Evolutionary conservation across 2,113 vertebrate species (phyloP).

Genomic region (Dascyllus trimaculatus): DNA sequence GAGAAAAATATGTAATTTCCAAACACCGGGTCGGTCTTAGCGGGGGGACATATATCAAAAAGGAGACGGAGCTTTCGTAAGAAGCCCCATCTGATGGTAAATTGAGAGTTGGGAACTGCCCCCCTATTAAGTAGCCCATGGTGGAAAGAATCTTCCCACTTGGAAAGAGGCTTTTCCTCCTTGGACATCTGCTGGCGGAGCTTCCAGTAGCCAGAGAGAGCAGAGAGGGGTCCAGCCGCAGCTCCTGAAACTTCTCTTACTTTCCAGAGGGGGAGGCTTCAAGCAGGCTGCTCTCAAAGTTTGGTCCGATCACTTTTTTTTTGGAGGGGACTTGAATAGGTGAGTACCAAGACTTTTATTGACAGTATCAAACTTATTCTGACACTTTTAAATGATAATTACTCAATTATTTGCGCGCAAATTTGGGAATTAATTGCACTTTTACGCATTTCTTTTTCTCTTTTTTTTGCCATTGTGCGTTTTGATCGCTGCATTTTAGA

Average conservation of each 20-base stretch:
- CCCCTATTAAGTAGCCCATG: constrained; percentile 96
- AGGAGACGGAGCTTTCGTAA: constrained; percentile 91
- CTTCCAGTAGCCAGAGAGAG: constrained; percentile 73
- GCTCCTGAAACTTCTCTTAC: constrained; percentile 60
- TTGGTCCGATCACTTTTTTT: constrained; percentile 37
- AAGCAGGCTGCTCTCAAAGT: constrained; percentile 44
- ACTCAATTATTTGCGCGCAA: neutral
- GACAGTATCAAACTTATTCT: neutral
- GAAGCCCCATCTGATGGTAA: constrained; percentile 86
- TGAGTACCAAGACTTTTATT: constrained; percentile 53
- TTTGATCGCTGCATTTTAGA: neutral
- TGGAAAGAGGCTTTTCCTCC: constrained; percentile 85
- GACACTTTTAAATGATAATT: neutral
- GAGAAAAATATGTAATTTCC: constrained; percentile 78
- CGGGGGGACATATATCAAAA: constrained; percentile 64
- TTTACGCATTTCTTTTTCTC: neutral
- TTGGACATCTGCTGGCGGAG: constrained; percentile 82
- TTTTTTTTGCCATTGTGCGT: neutral
- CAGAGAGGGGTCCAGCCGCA: constrained; percentile 66
- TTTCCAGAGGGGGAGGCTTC: constrained; percentile 59
- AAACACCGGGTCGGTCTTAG: constrained; percentile 69
- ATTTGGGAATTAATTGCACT: rapidly evolving
- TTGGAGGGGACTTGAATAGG: constrained; percentile 43
- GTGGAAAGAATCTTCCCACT: constrained; percentile 93
- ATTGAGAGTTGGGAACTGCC: constrained; percentile 92